Conservation (phyloP, 2,797 vertebrate species). For the Scyliorhinus canicula region DNA sequence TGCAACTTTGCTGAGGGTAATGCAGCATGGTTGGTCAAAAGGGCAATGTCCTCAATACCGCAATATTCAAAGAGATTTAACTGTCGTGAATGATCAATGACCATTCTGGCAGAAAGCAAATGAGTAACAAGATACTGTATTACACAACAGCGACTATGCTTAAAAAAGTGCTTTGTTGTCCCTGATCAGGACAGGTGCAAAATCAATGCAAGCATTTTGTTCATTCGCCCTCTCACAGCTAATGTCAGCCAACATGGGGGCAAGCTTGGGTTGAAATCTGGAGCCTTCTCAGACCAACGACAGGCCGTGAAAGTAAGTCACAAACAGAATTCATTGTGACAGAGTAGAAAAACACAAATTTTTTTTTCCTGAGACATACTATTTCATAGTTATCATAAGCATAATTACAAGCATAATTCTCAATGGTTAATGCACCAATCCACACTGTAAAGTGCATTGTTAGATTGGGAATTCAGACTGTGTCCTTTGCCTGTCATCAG, state of each 20-base stretch:
- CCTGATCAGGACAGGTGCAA: neutral
- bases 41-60: no score
- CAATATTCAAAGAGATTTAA: no score
- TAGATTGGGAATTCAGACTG: neutral
- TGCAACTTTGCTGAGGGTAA: no score
- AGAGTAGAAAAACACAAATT: neutral
- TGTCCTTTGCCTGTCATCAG: neutral
- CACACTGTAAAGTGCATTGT: neutral
- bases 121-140: no score
- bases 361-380: neutral
- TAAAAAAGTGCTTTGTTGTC: no score
- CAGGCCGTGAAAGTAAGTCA: neutral
- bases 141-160: neutral
- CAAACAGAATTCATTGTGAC: neutral
- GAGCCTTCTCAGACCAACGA: neutral
- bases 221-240: no score
- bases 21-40: no score
- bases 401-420: neutral
- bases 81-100: no score
- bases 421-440: neutral
- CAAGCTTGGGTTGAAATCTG: neutral
- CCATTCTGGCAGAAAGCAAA: no score
- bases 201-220: neutral
- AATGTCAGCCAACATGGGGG: neutral
- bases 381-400: neutral